A percentile compares a stretch with the other conserved stretches of the same genome.
phyloP scores from a whole-genome alignment of 2,797 vertebrate species.

The Erethizon dorsatum region DNA sequence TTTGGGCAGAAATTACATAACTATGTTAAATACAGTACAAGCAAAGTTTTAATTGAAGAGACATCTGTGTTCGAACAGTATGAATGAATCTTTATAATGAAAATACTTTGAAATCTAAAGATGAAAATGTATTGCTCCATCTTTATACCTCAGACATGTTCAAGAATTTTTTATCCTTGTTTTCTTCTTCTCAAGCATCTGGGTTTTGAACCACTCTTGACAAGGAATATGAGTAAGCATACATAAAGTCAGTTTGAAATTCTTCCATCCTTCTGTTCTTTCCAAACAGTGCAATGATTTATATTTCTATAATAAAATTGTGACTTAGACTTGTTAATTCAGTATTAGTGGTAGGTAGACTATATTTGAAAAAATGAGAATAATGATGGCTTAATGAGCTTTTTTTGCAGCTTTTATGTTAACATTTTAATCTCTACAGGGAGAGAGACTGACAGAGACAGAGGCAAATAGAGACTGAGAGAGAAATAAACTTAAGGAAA shows the following conservation, averaged over 20 bases:
- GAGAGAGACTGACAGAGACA: neutral
- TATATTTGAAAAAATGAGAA: neutral
- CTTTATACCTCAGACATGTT: neutral
- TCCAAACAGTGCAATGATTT: constrained; percentile 2
- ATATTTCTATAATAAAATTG: constrained; percentile 39
- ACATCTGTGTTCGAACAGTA: constrained; percentile 72
- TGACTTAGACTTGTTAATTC: neutral
- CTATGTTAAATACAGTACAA: constrained; percentile 48
- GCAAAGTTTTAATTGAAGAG: constrained; percentile 60
- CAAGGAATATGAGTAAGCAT: constrained; percentile 39
- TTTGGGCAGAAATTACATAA: constrained; percentile 57
- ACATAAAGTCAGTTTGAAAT: neutral
- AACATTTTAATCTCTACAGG: neutral
- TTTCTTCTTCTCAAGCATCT: constrained; percentile 21
- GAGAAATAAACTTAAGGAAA: neutral
- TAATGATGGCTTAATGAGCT: neutral
- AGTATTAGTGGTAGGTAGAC: neutral
- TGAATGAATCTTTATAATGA: constrained; percentile 59
- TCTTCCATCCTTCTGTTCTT: neutral
- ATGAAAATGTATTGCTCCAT: constrained; percentile 24
- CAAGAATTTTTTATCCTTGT: neutral
- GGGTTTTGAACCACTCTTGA: constrained; percentile 40
- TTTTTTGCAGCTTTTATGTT: neutral
- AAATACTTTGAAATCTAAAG: constrained; percentile 61
- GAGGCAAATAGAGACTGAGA: neutral